Percentiles rank a stretch among this genome's conserved stretches.
Evolutionary conservation across 2,113 vertebrate species (phyloP).

Genomic region (Emydura subglobosa): DNA sequence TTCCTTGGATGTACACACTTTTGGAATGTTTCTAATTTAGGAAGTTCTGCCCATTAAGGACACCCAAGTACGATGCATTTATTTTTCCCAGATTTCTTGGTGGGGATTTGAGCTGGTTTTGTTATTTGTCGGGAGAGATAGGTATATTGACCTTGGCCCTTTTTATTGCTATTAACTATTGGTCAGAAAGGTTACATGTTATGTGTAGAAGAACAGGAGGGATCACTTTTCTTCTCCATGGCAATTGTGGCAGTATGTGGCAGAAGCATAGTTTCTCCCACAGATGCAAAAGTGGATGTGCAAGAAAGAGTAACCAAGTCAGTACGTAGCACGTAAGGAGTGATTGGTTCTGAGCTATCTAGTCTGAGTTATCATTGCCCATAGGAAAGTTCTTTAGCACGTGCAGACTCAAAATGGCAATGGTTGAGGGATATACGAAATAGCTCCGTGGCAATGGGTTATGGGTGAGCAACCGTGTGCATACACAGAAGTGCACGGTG

Average conservation of each 20-base stretch:
- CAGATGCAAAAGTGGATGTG: neutral
- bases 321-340: rapidly evolving
- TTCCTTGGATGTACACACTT: neutral
- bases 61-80: neutral
- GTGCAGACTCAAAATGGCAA: neutral
- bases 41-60: neutral
- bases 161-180: neutral
- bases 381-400: neutral
- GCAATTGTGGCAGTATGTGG: neutral
- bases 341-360: rapidly evolving
- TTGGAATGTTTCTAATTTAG: too few species aligned
- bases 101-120: neutral
- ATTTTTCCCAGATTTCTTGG: neutral
- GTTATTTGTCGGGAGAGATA: neutral
- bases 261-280: neutral
- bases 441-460: neutral
- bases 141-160: neutral
- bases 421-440: neutral
- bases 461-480: rapidly evolving
- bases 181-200: neutral
- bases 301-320: neutral
- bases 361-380: neutral
- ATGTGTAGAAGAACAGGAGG: neutral
- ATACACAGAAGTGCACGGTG: neutral
- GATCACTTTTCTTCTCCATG: neutral